Evolutionary conservation across 2,888 invertebrate species (phyloP).

Genomic region (Altica lythri): DNA sequence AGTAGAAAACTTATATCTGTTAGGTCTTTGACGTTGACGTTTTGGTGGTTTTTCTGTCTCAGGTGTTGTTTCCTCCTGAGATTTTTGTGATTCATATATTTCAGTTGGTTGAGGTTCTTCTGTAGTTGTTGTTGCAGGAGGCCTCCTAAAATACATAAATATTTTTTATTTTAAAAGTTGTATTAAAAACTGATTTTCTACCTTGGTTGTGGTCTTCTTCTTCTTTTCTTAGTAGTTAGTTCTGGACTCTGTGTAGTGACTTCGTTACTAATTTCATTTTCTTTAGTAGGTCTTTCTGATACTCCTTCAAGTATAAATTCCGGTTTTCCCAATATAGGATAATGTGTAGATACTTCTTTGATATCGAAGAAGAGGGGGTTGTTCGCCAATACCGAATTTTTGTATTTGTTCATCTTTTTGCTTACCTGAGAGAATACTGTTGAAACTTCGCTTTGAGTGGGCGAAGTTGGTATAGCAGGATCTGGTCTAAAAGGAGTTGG

Average conservation of each 20-base stretch:
- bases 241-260: constrained; percentile 39
- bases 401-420: constrained; percentile 44
- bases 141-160: constrained; percentile 23
- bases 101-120: constrained; percentile 30
- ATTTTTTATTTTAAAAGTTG: too few relatives aligned
- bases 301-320: constrained; percentile 27
- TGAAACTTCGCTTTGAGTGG: constrained; percentile 54
- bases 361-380: constrained; percentile 50
- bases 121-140: constrained; percentile 35
- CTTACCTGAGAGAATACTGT: constrained; percentile 53
- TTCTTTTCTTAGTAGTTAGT: constrained; percentile 31
- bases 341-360: constrained; percentile 57
- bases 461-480: constrained; percentile 49
- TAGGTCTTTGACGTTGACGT: constrained; percentile 12
- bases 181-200: background rate
- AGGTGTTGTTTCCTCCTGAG: constrained; percentile 26
- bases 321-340: constrained; percentile 50
- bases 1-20: constrained; percentile 35
- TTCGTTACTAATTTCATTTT: constrained; percentile 43
- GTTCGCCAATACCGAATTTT: constrained; percentile 37
- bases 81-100: constrained; percentile 44
- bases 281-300: constrained; percentile 26
- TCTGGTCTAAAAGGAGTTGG: constrained; percentile 55
- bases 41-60: constrained; percentile 13
- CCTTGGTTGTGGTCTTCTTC: constrained; percentile 38